Evolutionary conservation across 2,113 vertebrate genomes (phyloP).

Genomic region (Suncus etruscus): DNA sequence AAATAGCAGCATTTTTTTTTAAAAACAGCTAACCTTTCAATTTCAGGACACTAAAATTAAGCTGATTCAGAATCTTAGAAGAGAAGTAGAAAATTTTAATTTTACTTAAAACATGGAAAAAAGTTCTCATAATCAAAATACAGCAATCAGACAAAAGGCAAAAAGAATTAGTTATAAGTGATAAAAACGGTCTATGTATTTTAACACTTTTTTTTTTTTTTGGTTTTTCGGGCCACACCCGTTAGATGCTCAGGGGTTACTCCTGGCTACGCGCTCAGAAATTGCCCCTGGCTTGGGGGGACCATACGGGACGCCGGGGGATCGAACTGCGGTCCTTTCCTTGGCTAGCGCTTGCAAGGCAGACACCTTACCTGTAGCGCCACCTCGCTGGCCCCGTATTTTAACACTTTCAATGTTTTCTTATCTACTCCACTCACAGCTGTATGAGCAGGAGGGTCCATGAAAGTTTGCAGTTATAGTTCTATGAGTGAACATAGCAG

Average conservation of each 20-base stretch:
- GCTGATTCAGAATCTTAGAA: slow-evolving; percentile 53
- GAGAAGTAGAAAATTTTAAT: slow-evolving; percentile 56
- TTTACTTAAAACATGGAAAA: slow-evolving; percentile 43
- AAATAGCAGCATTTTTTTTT: slow-evolving; percentile 56
- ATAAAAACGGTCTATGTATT: slow-evolving; percentile 40
- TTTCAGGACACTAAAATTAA: slow-evolving; percentile 64
- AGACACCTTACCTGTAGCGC: too few species aligned
- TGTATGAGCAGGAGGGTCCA: not conserved
- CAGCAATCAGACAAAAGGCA: slow-evolving; percentile 55
- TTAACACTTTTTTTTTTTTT: too few species aligned
- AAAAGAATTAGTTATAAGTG: slow-evolving; percentile 15
- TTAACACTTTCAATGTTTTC: not conserved
- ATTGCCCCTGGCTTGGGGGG: too few species aligned
- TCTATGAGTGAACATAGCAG: not conserved
- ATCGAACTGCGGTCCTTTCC: too few species aligned
- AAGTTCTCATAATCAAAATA: slow-evolving; percentile 60
- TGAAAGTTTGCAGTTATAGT: not conserved
- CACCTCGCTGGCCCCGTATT: too few species aligned
- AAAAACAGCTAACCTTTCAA: slow-evolving; percentile 64
- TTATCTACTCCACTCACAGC: not conserved
- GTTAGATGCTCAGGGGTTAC: too few species aligned
- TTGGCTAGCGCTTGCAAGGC: too few species aligned
- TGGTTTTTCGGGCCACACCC: too few species aligned
- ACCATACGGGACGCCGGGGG: too few species aligned
- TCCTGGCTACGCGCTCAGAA: too few species aligned